Conservation (phyloP, 2,888 invertebrate genomes). For the Sarcophaga rosellei region DNA sequence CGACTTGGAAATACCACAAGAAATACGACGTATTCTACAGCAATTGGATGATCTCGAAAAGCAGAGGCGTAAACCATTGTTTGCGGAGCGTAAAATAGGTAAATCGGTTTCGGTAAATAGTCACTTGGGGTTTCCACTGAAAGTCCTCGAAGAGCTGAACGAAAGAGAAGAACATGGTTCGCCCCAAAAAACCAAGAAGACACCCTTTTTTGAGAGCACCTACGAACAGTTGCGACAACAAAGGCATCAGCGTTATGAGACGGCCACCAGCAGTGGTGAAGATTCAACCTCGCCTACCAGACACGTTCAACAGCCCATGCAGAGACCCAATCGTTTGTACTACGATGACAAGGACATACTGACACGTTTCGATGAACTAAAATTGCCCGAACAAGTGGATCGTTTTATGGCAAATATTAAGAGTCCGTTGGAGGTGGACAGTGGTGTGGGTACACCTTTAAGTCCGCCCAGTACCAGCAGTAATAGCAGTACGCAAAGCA, state of each 20-base stretch:
- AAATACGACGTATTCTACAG: slow-evolving; percentile 88
- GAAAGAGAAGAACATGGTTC: slow-evolving; percentile 81
- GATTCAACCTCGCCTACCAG: slow-evolving; percentile 73
- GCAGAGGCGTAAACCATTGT: slow-evolving; percentile 79
- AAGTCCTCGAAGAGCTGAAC: slow-evolving; percentile 81
- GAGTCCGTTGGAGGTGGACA: slow-evolving; percentile 82
- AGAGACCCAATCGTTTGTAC: slow-evolving; percentile 78
- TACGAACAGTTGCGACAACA: slow-evolving; percentile 88
- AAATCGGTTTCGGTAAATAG: slow-evolving; percentile 81
- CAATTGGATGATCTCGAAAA: slow-evolving; percentile 83
- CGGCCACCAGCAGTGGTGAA: slow-evolving; percentile 81
- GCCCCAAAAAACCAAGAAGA: slow-evolving; percentile 81
- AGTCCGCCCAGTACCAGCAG: slow-evolving; percentile 82
- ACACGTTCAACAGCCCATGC: slow-evolving; percentile 75
- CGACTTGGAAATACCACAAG: slow-evolving; percentile 87
- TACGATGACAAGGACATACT: slow-evolving; percentile 74
- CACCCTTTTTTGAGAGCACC: slow-evolving; percentile 86
- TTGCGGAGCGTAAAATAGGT: slow-evolving; percentile 80
- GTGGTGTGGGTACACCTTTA: slow-evolving; percentile 86
- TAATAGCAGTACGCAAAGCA: slow-evolving; percentile 70
- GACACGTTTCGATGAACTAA: slow-evolving; percentile 76
- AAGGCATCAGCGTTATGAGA: slow-evolving; percentile 77
- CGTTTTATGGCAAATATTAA: slow-evolving; percentile 77
- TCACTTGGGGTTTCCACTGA: slow-evolving; percentile 81
- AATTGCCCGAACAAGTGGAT: slow-evolving; percentile 79